Evolutionary conservation across 2,797 vertebrate species (phyloP), one percentile per base, ranked within the genome.

Genomic region (Eulemur mongoz): DNA sequence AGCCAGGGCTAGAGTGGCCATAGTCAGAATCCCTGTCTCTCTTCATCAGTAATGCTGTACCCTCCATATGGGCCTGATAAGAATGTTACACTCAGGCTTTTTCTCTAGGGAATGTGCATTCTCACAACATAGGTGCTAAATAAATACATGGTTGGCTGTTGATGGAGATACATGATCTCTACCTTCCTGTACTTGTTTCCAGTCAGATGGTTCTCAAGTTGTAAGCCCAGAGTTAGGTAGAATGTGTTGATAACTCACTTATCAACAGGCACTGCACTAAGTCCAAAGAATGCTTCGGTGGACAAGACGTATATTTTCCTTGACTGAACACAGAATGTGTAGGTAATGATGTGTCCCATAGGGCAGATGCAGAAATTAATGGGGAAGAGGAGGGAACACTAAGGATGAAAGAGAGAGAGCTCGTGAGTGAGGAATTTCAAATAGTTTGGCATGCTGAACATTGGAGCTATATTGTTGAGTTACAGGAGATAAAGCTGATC

Each of bases 131-230:
- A 50, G 32, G 12, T 86, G 22, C 43, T 89, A 13, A 59, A 63
- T 82, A 40, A 48, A 17, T 57, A 57, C 22, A 10, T 79, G 14
- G 2, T 50, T 70, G 54, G 38, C 70, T 90, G 10, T 35, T 95
- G 17, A 18, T 72, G 40, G n/a, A 52, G 11, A 59, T 83, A 20
- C 0, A 45, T 93, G n/a, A 69, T 80, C 50, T 80, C 18, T 61
- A 76, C 27, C 54, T 90, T 95, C 73, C 35, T 91, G 18, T 78
- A 9, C 18, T 91, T 86, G 15, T 94, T 92, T 95, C 25, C 43
- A 57, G 22, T 87, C 40, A 63, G 10, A 23, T n/a, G 54, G 35
- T 65, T 76, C 20, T 63, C 25, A 78, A 38, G 50, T 88, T 10
- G 0, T 69, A 70, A 93, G n/a, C 48, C 48, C 50, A 76, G 67